Evolutionary conservation across 2,797 vertebrate genomes (phyloP), one percentile per base, ranked within the genome.

Genomic region (Malacoraja senta): DNA sequence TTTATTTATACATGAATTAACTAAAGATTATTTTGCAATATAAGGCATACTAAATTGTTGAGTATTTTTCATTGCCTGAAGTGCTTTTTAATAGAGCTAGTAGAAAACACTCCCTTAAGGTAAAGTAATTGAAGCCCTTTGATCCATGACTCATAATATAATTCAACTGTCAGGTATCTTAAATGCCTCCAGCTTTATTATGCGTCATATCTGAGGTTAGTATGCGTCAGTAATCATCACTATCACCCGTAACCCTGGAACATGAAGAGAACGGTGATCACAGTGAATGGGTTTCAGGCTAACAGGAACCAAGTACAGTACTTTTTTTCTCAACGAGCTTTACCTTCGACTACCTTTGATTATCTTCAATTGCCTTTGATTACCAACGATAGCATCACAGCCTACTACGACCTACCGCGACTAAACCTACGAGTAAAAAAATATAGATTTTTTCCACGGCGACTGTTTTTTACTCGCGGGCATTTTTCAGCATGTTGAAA

Each of bases 61-160:
- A 58, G 17, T 15, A n/a, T 17, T n/a, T 72, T 4, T n/a, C 44
- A 38, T 91, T n/a, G 13, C 7, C 38, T 53, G 44, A 53, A 58
- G 65, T 44, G 24, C 21, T 19, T 74, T 76, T 72, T n/a, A 44
- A n/a, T 72, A 53, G 44, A 35, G 17, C 35, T 29, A 1, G 32
- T 72, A 38, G 32, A 38, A 72, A 72, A 15, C 12, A 76, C 9
- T n/a, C 90, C 90, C 88, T 91, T 17, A 74, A 76, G 71, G 19
- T 26, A 44, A 72, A 29, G 68, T 53, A 74, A 74, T 92, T 29
- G 71, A 71, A 74, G 1, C 26, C 4, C 38, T 76, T 74, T 92
- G 35, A 71, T 17, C 26, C 68, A 38, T 92, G 90, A 74, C 71
- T 92, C 90, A 92, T 76, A 24, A n/a, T 92, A 29, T n/a, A 92